Evolutionary conservation across 2,113 vertebrate species (phyloP).

Genomic region (Serinus canaria): DNA sequence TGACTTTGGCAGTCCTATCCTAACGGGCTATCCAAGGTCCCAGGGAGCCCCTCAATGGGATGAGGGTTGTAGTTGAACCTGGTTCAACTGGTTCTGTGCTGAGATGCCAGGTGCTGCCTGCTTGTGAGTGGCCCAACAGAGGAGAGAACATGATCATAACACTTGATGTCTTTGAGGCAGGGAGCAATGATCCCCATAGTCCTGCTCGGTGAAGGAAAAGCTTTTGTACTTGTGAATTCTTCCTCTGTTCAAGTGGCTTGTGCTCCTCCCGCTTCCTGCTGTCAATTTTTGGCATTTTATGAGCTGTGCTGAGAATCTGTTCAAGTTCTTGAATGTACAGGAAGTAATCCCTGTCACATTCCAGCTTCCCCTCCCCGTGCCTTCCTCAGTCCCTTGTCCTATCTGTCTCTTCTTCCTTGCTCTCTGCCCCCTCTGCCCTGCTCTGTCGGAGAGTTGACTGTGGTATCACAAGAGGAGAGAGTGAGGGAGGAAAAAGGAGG

Average conservation of each 20-base stretch:
- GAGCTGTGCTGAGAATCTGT: background rate
- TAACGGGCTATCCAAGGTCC: background rate
- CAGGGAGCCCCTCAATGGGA: background rate
- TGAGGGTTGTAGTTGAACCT: background rate
- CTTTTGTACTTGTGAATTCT: background rate
- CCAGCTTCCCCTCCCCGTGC: background rate
- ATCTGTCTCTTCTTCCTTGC: background rate
- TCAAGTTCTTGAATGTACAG: background rate
- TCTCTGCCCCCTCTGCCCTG: accelerated
- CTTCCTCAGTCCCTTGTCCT: background rate
- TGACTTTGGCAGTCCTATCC: background rate
- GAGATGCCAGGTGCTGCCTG: background rate
- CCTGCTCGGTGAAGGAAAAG: background rate
- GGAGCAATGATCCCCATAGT: background rate
- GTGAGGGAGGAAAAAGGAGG: background rate
- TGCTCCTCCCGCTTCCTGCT: accelerated
- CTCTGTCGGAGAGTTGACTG: too few species aligned
- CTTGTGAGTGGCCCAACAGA: background rate
- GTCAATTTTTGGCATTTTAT: background rate
- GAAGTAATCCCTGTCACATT: background rate
- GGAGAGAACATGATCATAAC: background rate
- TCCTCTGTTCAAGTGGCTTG: background rate
- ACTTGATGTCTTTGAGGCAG: background rate
- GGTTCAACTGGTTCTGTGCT: background rate
- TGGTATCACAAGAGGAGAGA: background rate